Evolutionary conservation across 2,888 invertebrate species (phyloP).

Genomic region (Synanthedon myopaeformis): DNA sequence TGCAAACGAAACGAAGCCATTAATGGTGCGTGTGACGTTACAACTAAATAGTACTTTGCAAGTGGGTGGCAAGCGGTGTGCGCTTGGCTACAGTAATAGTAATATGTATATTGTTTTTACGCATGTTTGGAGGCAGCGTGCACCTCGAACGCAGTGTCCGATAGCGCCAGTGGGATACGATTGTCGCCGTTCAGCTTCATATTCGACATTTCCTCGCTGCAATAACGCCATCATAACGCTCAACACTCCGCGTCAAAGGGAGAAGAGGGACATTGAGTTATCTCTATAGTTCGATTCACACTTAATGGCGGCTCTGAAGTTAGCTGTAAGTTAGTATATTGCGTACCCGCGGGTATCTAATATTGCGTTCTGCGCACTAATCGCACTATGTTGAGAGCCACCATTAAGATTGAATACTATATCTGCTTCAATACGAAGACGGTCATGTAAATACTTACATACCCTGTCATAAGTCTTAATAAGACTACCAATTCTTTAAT

Average conservation of each 20-base stretch:
- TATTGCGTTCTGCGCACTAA: background rate
- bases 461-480: too few species aligned
- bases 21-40: background rate
- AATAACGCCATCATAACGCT: conserved; percentile 26
- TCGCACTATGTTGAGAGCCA: background rate
- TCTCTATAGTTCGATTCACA: background rate
- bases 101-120: conserved; percentile 32
- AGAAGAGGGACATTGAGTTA: background rate
- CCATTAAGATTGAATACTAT: too few species aligned
- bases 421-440: too few species aligned
- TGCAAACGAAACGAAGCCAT: too few species aligned
- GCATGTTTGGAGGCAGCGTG: conserved; percentile 64
- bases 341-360: background rate
- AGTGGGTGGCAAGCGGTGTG: too few species aligned
- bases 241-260: background rate
- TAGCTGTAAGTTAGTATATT: too few species aligned
- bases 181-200: conserved; percentile 61
- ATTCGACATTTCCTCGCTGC: conserved; percentile 67
- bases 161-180: conserved; percentile 64
- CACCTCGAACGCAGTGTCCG: conserved; percentile 66
- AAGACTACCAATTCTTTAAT: too few species aligned
- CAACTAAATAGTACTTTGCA: background rate
- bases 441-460: too few species aligned
- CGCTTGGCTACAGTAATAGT: too few species aligned
- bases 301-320: background rate